These are phyloP conservation scores for Sigmodon hispidus DNA, from an alignment of 2,113 vertebrate species.

Conservation along the genomic window DNA sequence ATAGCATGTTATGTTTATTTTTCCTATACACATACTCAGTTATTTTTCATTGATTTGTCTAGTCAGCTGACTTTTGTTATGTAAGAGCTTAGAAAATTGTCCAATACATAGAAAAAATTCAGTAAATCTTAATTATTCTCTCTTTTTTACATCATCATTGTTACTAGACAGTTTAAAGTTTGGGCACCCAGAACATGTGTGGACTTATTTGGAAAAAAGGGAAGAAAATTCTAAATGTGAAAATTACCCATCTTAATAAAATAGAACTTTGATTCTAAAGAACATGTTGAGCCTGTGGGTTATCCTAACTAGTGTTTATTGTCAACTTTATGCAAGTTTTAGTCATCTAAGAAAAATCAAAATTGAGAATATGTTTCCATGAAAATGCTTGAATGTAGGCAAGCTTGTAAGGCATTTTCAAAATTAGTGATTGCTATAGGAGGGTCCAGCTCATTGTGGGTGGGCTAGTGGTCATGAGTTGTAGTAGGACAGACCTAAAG, in stretches of 20 bases:
- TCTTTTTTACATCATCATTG: neutral
- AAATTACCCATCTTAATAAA: neutral
- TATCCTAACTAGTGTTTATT: neutral
- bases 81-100: neutral
- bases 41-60: neutral
- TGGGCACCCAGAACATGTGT: neutral
- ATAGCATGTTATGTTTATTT: neutral
- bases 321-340: neutral
- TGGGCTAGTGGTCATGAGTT: neutral
- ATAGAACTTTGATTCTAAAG: neutral
- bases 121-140: slow-evolving; percentile 35
- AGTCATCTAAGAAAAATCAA: neutral
- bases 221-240: neutral
- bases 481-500: too few species aligned
- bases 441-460: neutral
- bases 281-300: neutral
- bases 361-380: neutral
- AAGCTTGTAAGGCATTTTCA: neutral
- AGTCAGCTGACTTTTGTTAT: neutral
- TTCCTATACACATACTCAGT: neutral
- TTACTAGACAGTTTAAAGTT: neutral
- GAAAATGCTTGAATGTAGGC: neutral
- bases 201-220: neutral
- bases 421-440: neutral
- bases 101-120: neutral